These are phyloP conservation scores for Ommatoiulus sabulosus DNA, from an alignment of 2,888 invertebrate genomes.

Conservation along the genomic window DNA sequence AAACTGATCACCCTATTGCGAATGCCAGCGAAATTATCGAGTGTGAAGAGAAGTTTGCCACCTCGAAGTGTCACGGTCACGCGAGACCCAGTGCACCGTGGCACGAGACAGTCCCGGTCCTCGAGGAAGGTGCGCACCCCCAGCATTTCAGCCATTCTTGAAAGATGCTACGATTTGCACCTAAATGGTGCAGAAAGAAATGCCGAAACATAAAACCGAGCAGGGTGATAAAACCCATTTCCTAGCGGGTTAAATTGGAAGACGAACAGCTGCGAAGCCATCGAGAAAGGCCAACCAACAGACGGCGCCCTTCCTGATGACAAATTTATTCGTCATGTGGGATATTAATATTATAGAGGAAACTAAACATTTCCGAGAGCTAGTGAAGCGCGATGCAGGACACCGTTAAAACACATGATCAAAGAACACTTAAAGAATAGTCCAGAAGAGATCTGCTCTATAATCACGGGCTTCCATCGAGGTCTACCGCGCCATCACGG, in stretches of 20 bases:
- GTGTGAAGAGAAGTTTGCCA: neutral
- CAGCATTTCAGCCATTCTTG: slow-evolving; percentile 13
- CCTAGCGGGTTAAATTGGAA: slow-evolving; percentile 28
- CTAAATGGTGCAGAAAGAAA: slow-evolving; percentile 28
- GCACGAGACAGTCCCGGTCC: neutral
- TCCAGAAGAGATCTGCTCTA: neutral
- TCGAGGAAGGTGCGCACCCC: neutral
- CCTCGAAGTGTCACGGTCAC: neutral
- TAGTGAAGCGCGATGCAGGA: neutral
- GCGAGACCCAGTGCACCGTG: neutral
- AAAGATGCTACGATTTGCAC: slow-evolving; percentile 20
- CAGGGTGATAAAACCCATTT: slow-evolving; percentile 34
- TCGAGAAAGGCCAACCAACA: slow-evolving; percentile 22
- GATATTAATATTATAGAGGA: slow-evolving; percentile 28
- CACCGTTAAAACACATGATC: slow-evolving; percentile 23
- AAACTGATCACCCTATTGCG: neutral
- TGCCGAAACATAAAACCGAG: slow-evolving; percentile 25
- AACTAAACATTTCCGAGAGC: slow-evolving; percentile 9
- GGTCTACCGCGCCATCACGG: slow-evolving; percentile 1
- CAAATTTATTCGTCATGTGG: slow-evolving; percentile 34
- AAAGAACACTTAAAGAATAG: slow-evolving; percentile 34
- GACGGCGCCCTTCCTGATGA: slow-evolving; percentile 34
- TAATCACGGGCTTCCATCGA: slow-evolving; percentile 22
- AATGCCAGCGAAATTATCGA: neutral
- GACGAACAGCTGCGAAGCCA: slow-evolving; percentile 11